Base-by-base conservation (phyloP, 2,113 vertebrate genomes). In the Piaya cayana region DNA sequence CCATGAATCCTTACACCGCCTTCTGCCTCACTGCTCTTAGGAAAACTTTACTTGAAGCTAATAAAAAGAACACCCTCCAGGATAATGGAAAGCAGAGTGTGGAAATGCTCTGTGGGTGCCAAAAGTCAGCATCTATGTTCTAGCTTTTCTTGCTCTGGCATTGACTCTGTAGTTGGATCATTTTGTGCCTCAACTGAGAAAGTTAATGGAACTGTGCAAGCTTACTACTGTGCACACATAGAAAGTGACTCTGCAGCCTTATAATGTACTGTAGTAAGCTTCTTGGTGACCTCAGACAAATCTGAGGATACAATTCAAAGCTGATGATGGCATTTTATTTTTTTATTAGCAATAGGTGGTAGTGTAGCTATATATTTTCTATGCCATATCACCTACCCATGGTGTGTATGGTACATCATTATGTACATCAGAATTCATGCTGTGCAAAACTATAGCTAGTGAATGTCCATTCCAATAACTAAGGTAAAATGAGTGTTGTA, bases 91-190 rank as follows among this genome's bases (percentile, higher is more conserved):
- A 88, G 45, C 6, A 3, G 60, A 94, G n/a, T n/a, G 26, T 43
- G 58, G 58, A 84, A 92, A 47, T 39, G 7, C 59, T 88, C 74
- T 7, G 6, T 71, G 59, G 80, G 50, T 65, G 64, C 75, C 2
- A 5, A 65, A 89, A 82, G 88, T 87, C 86, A 90, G 60, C 81
- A 56, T 77, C 76, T 91, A 45, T 77, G 88, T 93, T 92, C 65
- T 65, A 59, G 50, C 45, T 88, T 91, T 88, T 60, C 52, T 68
- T 91, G 58, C 39, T 27, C 43, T 91, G 25, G 9, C 68, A 69
- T 59, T 93, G 86, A 87, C 93, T 76, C 55, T 69, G 37, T 36
- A 90, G 63, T 49, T 85, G 74, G 19, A 88, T 59, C 52, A 79
- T 92, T 91, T 90, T 67, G 30, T 60, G 65, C 29, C 45, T 76